Evolutionary conservation across 1,140 invertebrate species (phyloP).

Genomic region (Cylas formicarius): DNA sequence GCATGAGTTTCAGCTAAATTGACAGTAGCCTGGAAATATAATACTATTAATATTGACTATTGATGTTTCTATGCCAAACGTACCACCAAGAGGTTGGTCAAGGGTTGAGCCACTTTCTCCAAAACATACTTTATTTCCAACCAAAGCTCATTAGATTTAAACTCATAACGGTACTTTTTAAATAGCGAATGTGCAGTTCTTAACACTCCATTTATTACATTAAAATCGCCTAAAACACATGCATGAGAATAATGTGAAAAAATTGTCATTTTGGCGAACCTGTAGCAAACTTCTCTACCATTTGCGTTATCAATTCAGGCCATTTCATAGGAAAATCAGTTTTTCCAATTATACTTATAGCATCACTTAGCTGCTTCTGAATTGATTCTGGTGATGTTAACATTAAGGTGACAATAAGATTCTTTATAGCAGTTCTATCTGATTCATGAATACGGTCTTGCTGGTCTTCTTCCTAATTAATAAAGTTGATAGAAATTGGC

Average conservation of each 20-base stretch:
- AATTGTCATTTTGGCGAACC: conserved; percentile 39
- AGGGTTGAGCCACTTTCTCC: conserved; percentile 84
- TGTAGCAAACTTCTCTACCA: conserved; percentile 86
- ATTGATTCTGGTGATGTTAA: conserved; percentile 80
- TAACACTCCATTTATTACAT: conserved; percentile 90
- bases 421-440: conserved; percentile 76
- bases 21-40: conserved; percentile 67
- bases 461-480: conserved; percentile 66
- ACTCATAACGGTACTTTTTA: conserved; percentile 91
- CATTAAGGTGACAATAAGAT: conserved; percentile 87
- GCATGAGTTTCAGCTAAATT: conserved; percentile 70
- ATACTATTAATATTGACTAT: background rate
- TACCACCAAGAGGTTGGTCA: conserved; percentile 86
- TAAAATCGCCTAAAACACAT: conserved; percentile 71
- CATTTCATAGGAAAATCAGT: conserved; percentile 93
- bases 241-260: conserved; percentile 9
- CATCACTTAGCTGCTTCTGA: conserved; percentile 92
- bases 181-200: conserved; percentile 94
- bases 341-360: conserved; percentile 89
- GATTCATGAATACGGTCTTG: conserved; percentile 71
- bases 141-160: conserved; percentile 92
- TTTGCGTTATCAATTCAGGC: conserved; percentile 81
- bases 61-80: conserved; percentile 32
- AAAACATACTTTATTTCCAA: conserved; percentile 95
- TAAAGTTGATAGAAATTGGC: too few relatives aligned